phyloP scores from a whole-genome alignment of 2,888 invertebrate species.

The Drosophila picticornis region DNA sequence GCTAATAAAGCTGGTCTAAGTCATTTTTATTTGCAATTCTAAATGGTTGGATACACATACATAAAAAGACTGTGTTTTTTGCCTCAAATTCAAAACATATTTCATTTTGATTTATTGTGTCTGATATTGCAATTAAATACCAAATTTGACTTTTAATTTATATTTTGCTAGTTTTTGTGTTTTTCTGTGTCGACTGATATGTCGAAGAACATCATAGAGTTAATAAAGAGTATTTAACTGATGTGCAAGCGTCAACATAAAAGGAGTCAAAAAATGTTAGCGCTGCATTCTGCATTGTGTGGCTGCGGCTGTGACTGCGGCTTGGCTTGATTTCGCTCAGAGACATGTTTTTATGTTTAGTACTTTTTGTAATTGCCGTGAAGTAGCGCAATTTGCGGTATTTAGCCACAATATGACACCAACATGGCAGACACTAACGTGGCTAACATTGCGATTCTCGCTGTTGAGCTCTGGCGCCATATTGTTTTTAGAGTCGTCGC shows the following conservation, averaged over 20 bases:
- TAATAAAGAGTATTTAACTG: slow-evolving; percentile 1
- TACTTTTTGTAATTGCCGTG: slow-evolving; percentile 75
- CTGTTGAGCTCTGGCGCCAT: slow-evolving; percentile 50
- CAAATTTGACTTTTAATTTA: neutral
- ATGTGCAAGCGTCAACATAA: neutral
- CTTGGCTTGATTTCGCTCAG: slow-evolving; percentile 54
- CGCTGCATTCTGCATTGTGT: slow-evolving; percentile 11
- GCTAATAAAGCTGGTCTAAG: neutral
- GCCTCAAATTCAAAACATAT: neutral
- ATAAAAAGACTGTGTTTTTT: neutral
- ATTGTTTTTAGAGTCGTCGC: slow-evolving; percentile 73
- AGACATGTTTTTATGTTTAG: slow-evolving; percentile 66
- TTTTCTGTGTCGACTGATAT: neutral
- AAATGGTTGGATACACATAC: neutral
- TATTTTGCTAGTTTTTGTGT: neutral
- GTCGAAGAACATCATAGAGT: neutral
- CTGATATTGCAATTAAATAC: neutral
- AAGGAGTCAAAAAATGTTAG: slow-evolving; percentile 3
- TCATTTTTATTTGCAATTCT: neutral
- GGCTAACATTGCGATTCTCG: slow-evolving; percentile 29
- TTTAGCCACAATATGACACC: slow-evolving; percentile 77
- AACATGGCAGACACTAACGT: slow-evolving; percentile 31
- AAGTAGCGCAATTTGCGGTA: slow-evolving; percentile 78
- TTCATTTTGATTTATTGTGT: neutral
- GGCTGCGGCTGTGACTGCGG: slow-evolving; percentile 31